A percentile compares a stretch with the other conserved stretches of the same genome.
phyloP scores from a whole-genome alignment of 2,113 vertebrate species.

The Seriola rivoliana region DNA sequence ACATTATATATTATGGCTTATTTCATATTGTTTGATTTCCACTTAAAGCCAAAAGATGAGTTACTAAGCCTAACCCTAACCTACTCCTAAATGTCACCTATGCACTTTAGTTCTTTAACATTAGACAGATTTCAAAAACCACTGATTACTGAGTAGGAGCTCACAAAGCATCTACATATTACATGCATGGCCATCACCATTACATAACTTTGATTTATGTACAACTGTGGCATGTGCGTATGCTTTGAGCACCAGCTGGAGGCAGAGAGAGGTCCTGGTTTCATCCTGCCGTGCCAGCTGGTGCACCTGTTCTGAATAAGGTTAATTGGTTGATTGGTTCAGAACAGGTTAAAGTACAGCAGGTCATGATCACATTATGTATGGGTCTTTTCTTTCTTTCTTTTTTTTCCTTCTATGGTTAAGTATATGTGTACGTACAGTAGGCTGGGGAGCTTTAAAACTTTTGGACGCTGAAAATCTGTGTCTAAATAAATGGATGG shows the following conservation, averaged over 20 bases:
- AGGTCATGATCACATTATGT: slow-evolving; percentile 30
- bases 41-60: neutral
- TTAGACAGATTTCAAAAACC: slow-evolving; percentile 1
- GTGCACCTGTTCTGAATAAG: slow-evolving; percentile 67
- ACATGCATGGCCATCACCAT: slow-evolving; percentile 2
- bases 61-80: too few relatives aligned
- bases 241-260: slow-evolving; percentile 65
- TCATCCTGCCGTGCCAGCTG: slow-evolving; percentile 52
- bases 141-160: slow-evolving; percentile 41
- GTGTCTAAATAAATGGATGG: neutral
- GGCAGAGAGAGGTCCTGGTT: slow-evolving; percentile 21
- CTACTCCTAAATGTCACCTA: too few relatives aligned
- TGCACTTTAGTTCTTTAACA: too few relatives aligned
- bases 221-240: slow-evolving; percentile 3
- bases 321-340: slow-evolving; percentile 66
- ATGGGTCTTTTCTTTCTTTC: neutral
- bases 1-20: neutral
- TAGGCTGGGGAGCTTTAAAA: neutral
- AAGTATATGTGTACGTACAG: neutral
- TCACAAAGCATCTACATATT: neutral
- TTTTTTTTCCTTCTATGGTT: slow-evolving; percentile 6
- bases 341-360: slow-evolving; percentile 62
- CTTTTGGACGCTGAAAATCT: neutral
- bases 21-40: neutral
- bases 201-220: slow-evolving; percentile 33